Conservation (phyloP, 2,797 vertebrate genomes). For the Thripadectes ignobilis region DNA sequence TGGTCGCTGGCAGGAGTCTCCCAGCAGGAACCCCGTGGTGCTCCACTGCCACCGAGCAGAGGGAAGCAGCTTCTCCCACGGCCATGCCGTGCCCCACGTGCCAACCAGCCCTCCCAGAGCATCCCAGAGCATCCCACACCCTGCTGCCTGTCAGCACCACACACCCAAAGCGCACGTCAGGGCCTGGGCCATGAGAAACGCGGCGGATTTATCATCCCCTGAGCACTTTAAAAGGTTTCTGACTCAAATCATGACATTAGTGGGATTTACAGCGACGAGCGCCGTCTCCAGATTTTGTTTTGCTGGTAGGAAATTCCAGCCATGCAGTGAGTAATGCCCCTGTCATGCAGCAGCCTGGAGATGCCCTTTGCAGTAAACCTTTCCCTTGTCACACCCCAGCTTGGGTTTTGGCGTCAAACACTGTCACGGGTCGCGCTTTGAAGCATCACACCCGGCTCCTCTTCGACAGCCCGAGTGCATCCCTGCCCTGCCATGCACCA, state of each 20-base stretch:
- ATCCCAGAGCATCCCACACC: neutral
- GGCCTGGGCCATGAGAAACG: neutral
- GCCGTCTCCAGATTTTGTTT: slow-evolving; percentile 2
- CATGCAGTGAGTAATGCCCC: neutral
- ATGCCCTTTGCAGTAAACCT: slow-evolving; percentile 38
- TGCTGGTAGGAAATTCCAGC: slow-evolving; percentile 23
- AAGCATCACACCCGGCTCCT: neutral
- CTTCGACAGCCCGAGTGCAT: neutral
- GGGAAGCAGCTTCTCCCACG: neutral
- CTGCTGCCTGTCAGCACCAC: neutral
- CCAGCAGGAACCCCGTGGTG: neutral
- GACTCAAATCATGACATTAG: neutral
- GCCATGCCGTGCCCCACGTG: rapidly evolving
- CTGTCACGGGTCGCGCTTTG: neutral
- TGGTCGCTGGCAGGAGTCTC: neutral
- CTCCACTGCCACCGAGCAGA: rapidly evolving
- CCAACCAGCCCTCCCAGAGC: neutral
- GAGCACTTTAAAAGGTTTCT: neutral
- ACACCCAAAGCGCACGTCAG: neutral
- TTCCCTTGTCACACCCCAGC: slow-evolving; percentile 30
- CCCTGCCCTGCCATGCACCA: neutral
- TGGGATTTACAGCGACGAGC: neutral
- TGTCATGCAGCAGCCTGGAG: slow-evolving; percentile 21
- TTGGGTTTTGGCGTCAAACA: neutral
- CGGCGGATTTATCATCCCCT: neutral